These are phyloP conservation scores for Ips nitidus DNA, from an alignment of 1,140 invertebrate genomes.

Conservation along the genomic window DNA sequence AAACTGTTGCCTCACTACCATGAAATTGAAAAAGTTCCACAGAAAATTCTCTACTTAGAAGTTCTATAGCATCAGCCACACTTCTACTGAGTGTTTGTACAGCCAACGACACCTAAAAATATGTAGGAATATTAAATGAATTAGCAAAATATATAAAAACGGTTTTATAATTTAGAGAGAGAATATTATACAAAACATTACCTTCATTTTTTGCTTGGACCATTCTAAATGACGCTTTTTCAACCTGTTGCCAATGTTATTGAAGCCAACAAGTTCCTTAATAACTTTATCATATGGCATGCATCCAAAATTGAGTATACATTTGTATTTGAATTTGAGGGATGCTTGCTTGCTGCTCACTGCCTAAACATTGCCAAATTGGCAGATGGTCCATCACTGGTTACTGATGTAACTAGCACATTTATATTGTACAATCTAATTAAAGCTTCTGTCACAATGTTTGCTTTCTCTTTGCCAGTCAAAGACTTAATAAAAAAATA, in stretches of 20 bases:
- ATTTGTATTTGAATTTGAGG: slow-evolving; percentile 6
- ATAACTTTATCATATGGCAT: slow-evolving; percentile 18
- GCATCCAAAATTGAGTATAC: slow-evolving; percentile 14
- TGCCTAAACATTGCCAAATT: slow-evolving; percentile 35
- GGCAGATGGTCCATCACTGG: slow-evolving; percentile 40
- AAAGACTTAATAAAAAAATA: slow-evolving; percentile 40
- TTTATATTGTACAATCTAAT: slow-evolving; percentile 30
- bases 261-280: neutral
- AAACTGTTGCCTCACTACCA: neutral
- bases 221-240: neutral
- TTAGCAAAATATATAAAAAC: neutral
- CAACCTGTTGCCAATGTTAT: neutral
- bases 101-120: neutral
- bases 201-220: neutral
- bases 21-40: neutral
- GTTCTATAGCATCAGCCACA: neutral
- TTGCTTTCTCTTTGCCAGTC: slow-evolving; percentile 30
- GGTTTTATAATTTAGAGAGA: too few species aligned
- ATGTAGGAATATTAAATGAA: neutral
- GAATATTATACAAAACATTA: neutral
- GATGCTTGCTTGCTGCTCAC: slow-evolving; percentile 7
- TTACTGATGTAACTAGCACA: slow-evolving; percentile 34
- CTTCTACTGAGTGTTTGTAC: neutral
- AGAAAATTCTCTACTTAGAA: neutral
- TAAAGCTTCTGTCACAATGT: slow-evolving; percentile 33